Percentiles rank a stretch among this genome's conserved stretches.
Evolutionary conservation across 2,797 vertebrate genomes (phyloP).

Genomic region (Scolopax bukidnonensis): DNA sequence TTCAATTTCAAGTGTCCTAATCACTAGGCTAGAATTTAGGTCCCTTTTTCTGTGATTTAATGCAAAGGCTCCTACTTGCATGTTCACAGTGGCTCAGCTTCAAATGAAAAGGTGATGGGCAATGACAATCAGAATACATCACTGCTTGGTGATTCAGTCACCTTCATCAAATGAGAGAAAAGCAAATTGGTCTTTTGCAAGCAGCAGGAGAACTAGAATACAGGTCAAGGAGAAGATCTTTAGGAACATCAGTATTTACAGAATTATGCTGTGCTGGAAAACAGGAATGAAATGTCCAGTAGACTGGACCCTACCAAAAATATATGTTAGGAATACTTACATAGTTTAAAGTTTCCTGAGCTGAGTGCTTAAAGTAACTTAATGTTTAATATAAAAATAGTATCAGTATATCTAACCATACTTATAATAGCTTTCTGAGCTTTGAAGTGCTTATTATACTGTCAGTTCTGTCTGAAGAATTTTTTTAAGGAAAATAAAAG

Average conservation of each 20-base stretch:
- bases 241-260: background rate
- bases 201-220: background rate
- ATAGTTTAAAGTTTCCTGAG: background rate
- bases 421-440: background rate
- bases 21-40: slow-evolving; percentile 14
- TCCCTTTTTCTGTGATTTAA: slow-evolving; percentile 11
- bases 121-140: background rate
- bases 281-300: background rate
- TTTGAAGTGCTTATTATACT: background rate
- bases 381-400: background rate
- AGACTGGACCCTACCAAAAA: background rate
- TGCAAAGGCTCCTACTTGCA: background rate
- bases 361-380: background rate
- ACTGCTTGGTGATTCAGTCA: background rate
- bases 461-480: background rate
- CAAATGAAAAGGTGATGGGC: background rate
- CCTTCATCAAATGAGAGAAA: background rate
- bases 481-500: background rate
- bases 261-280: background rate
- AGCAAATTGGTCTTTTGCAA: background rate
- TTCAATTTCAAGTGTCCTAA: slow-evolving; percentile 42
- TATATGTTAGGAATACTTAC: background rate
- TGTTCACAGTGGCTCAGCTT: background rate
- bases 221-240: background rate
- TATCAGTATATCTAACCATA: background rate